Base-by-base conservation (phyloP, 2,113 vertebrate species). In the Dromaius novaehollandiae region DNA sequence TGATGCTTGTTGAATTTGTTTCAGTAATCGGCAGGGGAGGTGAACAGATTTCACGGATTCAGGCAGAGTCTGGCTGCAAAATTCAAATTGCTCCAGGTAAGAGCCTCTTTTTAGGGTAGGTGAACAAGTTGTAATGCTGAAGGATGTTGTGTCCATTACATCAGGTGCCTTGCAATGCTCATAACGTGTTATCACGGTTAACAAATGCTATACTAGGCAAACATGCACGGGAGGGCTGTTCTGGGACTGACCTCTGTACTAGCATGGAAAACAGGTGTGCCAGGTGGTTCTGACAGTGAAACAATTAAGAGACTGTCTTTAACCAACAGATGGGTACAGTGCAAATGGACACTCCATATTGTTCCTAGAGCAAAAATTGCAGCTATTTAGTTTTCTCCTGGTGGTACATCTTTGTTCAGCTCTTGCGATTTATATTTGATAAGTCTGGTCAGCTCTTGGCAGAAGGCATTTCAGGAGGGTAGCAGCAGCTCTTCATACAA, bases 51-150 rank as follows among this genome's bases (percentile, higher is more conserved):
- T 99, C 99, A 92, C 98, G 99, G 98, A 99, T 99, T 98, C 99
- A 99, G 96, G 98, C 99, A 96, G 99, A 99, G 95, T 99, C 99
- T n/a, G 99, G 99, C 96, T 99, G 99, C 98, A 99, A 99, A 98
- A 99, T 99, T 97, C 99, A 99, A 96, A 99, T 99, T 94, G 99
- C 99, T 90, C 99, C 99, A 97, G 99, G 99, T 99, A 98, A 97
- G 98, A 74, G 24, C 58, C 44, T 58, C 48, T 76, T 86, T 78
- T 48, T 70, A 8, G 75, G 50, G 22, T 1, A 2, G 7, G 25
- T 36, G 55, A 88, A 3, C 44, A 44, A 71, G 19, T 44, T 71
- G 46, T 64, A 3, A 2, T 14, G 58, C 74, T 64, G 84, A 6
- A 94, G 79, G 64, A 10, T 83, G 84, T 32, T 30, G 7, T 48